Evolutionary conservation across 1,140 invertebrate genomes (phyloP), one percentile per base, ranked within the genome.

Genomic region (Tyrophagus putrescentiae): DNA sequence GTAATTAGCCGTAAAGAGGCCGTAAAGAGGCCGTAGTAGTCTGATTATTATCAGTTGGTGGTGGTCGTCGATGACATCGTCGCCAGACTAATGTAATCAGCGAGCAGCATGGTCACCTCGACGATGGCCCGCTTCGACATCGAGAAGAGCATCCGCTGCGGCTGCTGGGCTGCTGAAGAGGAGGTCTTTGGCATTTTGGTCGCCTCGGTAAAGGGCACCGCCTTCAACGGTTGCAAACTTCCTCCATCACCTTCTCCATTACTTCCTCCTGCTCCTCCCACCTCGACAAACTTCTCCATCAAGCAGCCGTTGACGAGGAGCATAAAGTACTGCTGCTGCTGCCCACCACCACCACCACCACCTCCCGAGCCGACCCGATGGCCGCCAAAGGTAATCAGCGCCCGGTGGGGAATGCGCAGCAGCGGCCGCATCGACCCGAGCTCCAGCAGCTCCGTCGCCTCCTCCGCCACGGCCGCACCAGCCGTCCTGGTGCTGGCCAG

Each of bases 381-480:
- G 7, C 90, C 91, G 18, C 92, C 92, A 69, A 95, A 96, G 1
- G 91, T 89, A 41, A 93, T 82, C 23, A 96, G 84, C 21, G 83
- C 84, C n/a, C 79, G 80, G 66, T 93, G 93, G 54, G 87, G 82
- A 71, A 92, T 92, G 45, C 84, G 77, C 1, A 82, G 82, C 60
- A 89, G 78, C 28, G 85, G 80, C n/a, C 84, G 79, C 60, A 95
- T 89, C 2, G 86, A 84, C 41, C 82, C 82, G 52, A 87, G 72
- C 67, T 95, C 90, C 9, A 96, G 75, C 13, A 94, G 78, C 5
- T 87, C 86, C 13, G 95, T 82, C 9, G 85, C 85, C 65, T 96
- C 90, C 68, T 96, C 90, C 6, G 83, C 83, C n/a, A 95, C 84
- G 33, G 88, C 87, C 62, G 94, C 75, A 89, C 89, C 94, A 6